These are phyloP conservation scores for Parasteatoda lunata DNA, from an alignment of 2,888 invertebrate species.

Conservation along the genomic window DNA sequence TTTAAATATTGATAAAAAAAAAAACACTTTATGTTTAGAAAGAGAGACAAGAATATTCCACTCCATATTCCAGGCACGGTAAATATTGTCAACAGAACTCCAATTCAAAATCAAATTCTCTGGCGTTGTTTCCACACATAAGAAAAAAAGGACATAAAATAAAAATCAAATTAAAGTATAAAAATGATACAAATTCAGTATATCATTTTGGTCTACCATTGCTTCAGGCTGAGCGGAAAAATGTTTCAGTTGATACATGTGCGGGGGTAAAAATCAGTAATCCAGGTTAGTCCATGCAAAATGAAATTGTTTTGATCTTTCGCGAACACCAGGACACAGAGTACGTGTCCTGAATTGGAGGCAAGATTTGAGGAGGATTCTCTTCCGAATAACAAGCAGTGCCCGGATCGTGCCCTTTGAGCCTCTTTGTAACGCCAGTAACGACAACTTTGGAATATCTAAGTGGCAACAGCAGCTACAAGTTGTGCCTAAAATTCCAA, in stretches of 20 bases:
- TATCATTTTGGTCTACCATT: too few species aligned
- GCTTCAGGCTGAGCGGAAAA: not conserved
- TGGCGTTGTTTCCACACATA: too few species aligned
- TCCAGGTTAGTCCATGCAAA: slow-evolving; percentile 51
- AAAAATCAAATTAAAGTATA: too few species aligned
- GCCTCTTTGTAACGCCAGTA: slow-evolving; percentile 43
- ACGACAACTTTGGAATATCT: slow-evolving; percentile 51
- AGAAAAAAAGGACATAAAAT: too few species aligned
- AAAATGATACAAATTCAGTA: too few species aligned
- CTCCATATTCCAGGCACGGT: too few species aligned
- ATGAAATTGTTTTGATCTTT: slow-evolving; percentile 55
- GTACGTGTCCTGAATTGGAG: slow-evolving; percentile 41
- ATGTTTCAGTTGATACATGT: slow-evolving; percentile 1
- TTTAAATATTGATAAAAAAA: too few species aligned
- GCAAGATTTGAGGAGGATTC: not conserved
- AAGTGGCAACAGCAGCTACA: slow-evolving; percentile 62
- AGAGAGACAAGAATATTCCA: too few species aligned
- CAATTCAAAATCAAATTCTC: too few species aligned
- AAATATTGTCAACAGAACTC: too few species aligned
- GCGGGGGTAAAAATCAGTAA: slow-evolving; percentile 4
- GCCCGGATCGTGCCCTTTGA: slow-evolving; percentile 35
- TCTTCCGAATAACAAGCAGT: slow-evolving; percentile 23
- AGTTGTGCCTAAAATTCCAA: slow-evolving; percentile 55
- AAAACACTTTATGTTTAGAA: too few species aligned
- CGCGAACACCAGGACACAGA: slow-evolving; percentile 20